These are phyloP conservation scores for Pachyseris speciosa DNA, from an alignment of 64 coral and sea anemone genomes.

Conservation along the genomic window DNA sequence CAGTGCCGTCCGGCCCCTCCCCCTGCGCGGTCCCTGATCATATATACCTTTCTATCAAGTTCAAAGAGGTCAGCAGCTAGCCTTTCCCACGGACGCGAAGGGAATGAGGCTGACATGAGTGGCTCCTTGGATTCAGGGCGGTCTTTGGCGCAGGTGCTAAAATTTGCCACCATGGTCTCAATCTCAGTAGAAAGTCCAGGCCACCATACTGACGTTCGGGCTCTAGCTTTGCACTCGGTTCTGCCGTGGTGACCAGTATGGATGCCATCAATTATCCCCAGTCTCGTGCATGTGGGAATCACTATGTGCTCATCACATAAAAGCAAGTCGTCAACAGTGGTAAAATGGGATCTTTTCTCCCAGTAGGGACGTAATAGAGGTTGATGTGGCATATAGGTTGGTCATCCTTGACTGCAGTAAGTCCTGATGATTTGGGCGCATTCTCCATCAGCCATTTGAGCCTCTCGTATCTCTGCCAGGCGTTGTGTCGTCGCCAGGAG, in stretches of 20 bases:
- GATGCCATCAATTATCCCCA: slow-evolving; percentile 27
- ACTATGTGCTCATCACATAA: slow-evolving; percentile 57
- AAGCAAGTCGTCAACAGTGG: slow-evolving; percentile 17
- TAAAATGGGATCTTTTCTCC: not conserved
- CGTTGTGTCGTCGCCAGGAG: slow-evolving; percentile 45
- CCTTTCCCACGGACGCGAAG: slow-evolving; percentile 44
- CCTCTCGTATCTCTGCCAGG: slow-evolving; percentile 38
- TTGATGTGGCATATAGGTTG: slow-evolving; percentile 45
- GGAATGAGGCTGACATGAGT: slow-evolving; percentile 62
- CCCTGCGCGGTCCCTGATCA: too few relatives aligned
- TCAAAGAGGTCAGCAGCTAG: slow-evolving; percentile 43
- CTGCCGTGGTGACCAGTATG: slow-evolving; percentile 52
- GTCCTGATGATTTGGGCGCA: slow-evolving; percentile 42
- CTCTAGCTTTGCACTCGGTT: slow-evolving; percentile 35
- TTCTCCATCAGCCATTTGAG: slow-evolving; percentile 51
- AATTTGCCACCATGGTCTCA: slow-evolving; percentile 39
- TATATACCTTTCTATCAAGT: not conserved
- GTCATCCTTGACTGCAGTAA: slow-evolving; percentile 43
- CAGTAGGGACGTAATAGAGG: not conserved
- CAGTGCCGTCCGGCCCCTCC: too few relatives aligned
- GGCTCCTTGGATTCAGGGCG: slow-evolving; percentile 55
- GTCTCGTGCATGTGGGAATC: slow-evolving; percentile 36
- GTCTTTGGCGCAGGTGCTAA: slow-evolving; percentile 55
- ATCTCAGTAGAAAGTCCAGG: slow-evolving; percentile 48
- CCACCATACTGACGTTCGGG: slow-evolving; percentile 63